Evolutionary conservation across 1,140 invertebrate genomes (phyloP), one percentile per base, ranked within the genome.

Genomic region (Hycleus cichorii): DNA sequence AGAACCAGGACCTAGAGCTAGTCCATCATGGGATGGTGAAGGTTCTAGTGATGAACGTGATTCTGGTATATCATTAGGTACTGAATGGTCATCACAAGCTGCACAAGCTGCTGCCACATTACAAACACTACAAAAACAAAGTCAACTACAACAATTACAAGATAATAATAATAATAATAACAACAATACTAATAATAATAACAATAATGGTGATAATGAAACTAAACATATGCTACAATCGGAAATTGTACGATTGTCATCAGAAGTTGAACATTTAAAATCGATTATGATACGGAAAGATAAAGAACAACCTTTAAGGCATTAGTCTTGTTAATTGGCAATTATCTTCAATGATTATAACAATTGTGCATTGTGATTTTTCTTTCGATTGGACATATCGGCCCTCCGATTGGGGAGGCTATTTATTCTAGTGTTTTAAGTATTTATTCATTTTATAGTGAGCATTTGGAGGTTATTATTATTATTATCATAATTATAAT

Each of bases 261-360:
- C 88, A 1, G 95, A 97, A 73, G 91, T 97, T 42, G 92, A 90
- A n/a, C 87, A 85, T 59, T 82, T 97, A 0, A 90, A 93, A 69
- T 86, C 83, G 57, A 81, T 87, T 72, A 69, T 72, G 64, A 63
- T 60, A 12, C 27, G 58, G 8, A 69, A 69, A 56, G 67, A 67
- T 27, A 69, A 67, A 48, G 61, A 67, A 42, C 32, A 32, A 32
- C 57, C 50, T 49, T 18, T 38, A 8, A 57, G 62, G 18, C 63
- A 64, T 63, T 68, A 65, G 58, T 49, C 44, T 11, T 49, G 18
- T 18, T 18, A 18, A 18, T 18, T 18, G 18, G 9, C 1, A 18
- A 18, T 18, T 18, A 2, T 18, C 18, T 18, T 18, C 18, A 18
- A 18, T 18, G 18, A 18, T 32, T 32, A 4, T 3, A 5, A 32